Base-by-base conservation (phyloP, 2,113 vertebrate genomes). In the Pampusana beccarii region DNA sequence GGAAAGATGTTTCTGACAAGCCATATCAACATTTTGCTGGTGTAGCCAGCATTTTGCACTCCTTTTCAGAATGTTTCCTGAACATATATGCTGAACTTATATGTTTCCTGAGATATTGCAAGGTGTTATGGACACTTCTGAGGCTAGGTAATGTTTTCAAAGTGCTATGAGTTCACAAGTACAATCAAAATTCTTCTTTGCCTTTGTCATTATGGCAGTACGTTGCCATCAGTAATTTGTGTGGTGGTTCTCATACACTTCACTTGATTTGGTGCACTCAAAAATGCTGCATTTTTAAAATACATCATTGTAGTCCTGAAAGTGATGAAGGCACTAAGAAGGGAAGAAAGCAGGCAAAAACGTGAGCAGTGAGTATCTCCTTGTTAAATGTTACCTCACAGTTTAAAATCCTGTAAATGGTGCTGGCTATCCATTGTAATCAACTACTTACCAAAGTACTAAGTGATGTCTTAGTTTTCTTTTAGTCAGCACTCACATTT, bases 191-290 rank as follows among this genome's bases (percentile, higher is more conserved):
- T 18, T 74, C 34, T 51, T 56, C 40, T 46, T 91, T 90, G 26
- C 14, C 20, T 50, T 73, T 81, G 34, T 70, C 11, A 34, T 69
- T 69, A 40, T 26, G 14, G 23, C 9, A 40, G 54, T 73, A 92
- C 9, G 31, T n/a, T 0, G 0, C 36, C 33, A 31, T 50, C 26
- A 60, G 17, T 46, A 58, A 33, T 40, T 53, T 38, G 3, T 38
- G 31, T 80, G 33, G 15, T 40, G 31, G 19, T 73, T 74, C 23
- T 38, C 34, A 79, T 56, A 67, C 31, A 34, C 6, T 34, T 66
- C n/a, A 6, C 15, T 79, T 61, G 31, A 67, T 50, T 61, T 18
- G 16, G 9, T 58, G 25, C 7, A 6, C 16, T 67, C 31, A 84
- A 25, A 84, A 80, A 26, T 38, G 21, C 20, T 80, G 16, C 33